Evolutionary conservation across 2,113 vertebrate species (phyloP).

Genomic region (Columbina picui): DNA sequence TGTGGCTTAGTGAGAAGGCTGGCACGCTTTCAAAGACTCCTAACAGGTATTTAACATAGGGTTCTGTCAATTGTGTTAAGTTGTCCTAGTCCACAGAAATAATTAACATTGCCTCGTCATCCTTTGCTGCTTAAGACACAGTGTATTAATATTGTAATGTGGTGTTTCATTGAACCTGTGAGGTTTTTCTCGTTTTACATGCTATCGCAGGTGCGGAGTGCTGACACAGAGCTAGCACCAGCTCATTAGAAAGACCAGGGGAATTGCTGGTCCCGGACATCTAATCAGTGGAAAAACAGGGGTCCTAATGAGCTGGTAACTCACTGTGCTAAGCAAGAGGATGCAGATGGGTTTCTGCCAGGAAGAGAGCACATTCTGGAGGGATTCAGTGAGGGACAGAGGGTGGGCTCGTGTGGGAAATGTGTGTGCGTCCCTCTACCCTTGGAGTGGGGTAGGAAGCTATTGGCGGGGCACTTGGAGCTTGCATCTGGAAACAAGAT

Average conservation of each 20-base stretch:
- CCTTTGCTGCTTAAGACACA: not conserved
- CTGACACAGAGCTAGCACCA: not conserved
- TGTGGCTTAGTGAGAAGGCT: not conserved
- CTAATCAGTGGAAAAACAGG: slow-evolving; percentile 55
- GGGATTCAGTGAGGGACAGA: slow-evolving; percentile 50
- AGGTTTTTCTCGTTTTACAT: not conserved
- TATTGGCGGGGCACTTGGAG: slow-evolving; percentile 58
- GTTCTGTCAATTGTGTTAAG: not conserved
- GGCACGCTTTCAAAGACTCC: not conserved
- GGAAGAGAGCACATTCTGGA: slow-evolving; percentile 12
- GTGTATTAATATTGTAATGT: not conserved
- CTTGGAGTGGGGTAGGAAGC: slow-evolving; percentile 52
- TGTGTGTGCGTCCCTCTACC: slow-evolving; percentile 58
- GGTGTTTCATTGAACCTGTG: not conserved
- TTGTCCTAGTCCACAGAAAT: not conserved
- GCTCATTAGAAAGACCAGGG: not conserved
- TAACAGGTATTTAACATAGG: not conserved
- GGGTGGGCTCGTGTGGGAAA: not conserved
- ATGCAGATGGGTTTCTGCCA: slow-evolving; percentile 27
- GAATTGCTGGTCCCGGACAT: slow-evolving; percentile 18
- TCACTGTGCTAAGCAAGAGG: slow-evolving; percentile 41
- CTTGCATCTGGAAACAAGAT: slow-evolving; percentile 76
- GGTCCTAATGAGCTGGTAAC: slow-evolving; percentile 57
- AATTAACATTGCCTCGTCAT: not conserved
- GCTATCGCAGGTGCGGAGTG: not conserved